Percentiles rank a stretch among this genome's conserved stretches.
Evolutionary conservation across 1,140 invertebrate genomes (phyloP).

Genomic region (Archivesica marissinica): DNA sequence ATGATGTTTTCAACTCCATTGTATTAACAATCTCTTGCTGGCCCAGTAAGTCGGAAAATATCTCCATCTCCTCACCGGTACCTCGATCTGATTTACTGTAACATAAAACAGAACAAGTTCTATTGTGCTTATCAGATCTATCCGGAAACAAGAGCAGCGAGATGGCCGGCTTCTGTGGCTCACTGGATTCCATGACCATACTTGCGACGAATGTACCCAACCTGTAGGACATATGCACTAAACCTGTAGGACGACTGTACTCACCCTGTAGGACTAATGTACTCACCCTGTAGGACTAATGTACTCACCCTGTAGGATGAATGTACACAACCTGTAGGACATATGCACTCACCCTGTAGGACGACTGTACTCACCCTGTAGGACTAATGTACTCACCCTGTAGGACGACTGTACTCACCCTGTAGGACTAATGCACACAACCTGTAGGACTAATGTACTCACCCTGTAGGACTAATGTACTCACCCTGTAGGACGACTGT

Average conservation of each 20-base stretch:
- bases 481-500: no score
- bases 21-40: neutral
- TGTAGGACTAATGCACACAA: no score
- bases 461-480: no score
- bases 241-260: neutral
- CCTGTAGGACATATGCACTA: neutral
- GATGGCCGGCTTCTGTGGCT: no score
- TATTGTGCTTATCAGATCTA: neutral
- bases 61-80: neutral
- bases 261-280: neutral
- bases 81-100: neutral
- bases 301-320: no score
- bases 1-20: neutral
- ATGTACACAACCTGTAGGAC: no score
- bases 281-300: neutral
- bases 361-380: no score
- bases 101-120: neutral
- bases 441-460: no score
- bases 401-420: no score
- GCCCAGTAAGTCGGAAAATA: constrained; percentile 11
- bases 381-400: no score
- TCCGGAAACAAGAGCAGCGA: neutral
- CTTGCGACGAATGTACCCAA: neutral
- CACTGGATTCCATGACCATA: neutral
- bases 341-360: no score